Conservation (phyloP, 2,113 vertebrate genomes). For the Tauraco erythrolophus region DNA sequence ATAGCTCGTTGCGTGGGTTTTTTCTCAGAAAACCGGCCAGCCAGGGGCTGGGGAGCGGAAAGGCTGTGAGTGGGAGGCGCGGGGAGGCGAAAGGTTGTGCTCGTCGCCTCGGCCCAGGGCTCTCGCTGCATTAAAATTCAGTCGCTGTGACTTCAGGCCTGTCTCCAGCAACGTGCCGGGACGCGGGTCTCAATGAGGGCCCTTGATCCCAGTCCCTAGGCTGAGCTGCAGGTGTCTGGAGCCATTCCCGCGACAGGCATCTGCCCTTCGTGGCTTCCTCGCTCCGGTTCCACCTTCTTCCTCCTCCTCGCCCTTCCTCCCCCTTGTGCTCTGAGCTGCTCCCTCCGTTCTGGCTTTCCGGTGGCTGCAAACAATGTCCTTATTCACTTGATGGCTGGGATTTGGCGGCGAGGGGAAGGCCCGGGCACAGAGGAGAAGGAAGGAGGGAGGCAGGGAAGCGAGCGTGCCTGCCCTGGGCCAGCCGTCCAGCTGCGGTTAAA, state of each 20-base stretch:
- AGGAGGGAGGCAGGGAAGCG: background rate
- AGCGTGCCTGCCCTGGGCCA: background rate
- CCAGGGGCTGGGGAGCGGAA: background rate
- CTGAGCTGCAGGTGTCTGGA: slow-evolving; percentile 69
- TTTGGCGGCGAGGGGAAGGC: slow-evolving; percentile 23
- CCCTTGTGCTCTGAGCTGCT: background rate
- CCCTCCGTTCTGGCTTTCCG: slow-evolving; percentile 61
- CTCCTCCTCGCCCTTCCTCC: slow-evolving; percentile 42
- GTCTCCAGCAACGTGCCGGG: background rate
- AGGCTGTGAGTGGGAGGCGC: background rate
- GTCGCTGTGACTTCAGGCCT: slow-evolving; percentile 1
- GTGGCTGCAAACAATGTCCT: slow-evolving; percentile 61
- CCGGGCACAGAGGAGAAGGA: background rate
- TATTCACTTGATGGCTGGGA: slow-evolving; percentile 22
- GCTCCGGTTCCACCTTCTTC: slow-evolving; percentile 57
- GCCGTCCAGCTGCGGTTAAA: background rate
- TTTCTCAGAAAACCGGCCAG: background rate
- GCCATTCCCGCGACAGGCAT: slow-evolving; percentile 56
- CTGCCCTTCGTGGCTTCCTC: slow-evolving; percentile 42
- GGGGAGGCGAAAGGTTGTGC: background rate
- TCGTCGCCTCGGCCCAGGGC: background rate
- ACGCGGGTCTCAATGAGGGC: slow-evolving; percentile 18
- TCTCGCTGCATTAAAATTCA: slow-evolving; percentile 44
- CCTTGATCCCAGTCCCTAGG: background rate
- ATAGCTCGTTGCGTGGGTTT: background rate